These are phyloP conservation scores for Adoxophyes honmai DNA, from an alignment of 1,140 invertebrate species.

Conservation along the genomic window DNA sequence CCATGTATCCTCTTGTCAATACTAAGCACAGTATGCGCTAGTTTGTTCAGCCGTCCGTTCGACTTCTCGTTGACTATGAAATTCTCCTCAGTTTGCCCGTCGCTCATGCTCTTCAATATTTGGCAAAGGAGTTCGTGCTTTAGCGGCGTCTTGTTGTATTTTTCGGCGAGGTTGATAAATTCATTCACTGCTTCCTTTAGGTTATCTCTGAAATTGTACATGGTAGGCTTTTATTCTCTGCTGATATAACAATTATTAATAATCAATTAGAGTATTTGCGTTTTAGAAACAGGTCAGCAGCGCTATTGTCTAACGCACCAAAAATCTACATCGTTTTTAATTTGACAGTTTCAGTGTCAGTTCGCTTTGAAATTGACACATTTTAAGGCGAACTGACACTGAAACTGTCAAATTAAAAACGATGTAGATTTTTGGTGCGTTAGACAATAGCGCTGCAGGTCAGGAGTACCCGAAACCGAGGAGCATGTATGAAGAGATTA, in stretches of 20 bases:
- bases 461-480: no score
- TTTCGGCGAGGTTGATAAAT: conserved; percentile 52
- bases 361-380: no score
- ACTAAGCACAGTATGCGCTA: conserved; percentile 62
- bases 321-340: no score
- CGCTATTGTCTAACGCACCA: no score
- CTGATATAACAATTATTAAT: neutral
- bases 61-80: conserved; percentile 42
- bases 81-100: conserved; percentile 40
- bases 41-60: conserved; percentile 40
- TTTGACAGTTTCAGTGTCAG: no score
- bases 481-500: no score
- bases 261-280: no score
- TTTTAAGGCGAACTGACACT: no score
- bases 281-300: no score
- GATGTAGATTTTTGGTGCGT: no score
- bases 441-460: no score
- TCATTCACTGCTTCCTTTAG: conserved; percentile 66
- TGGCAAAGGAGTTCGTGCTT: conserved; percentile 75
- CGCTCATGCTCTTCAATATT: conserved; percentile 54
- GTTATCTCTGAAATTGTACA: conserved; percentile 47
- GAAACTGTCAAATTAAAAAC: no score
- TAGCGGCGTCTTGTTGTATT: conserved; percentile 75
- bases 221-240: neutral
- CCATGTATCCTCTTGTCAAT: conserved; percentile 64